Conservation (phyloP, 2,113 vertebrate species). For the Epinephelus lanceolatus region DNA sequence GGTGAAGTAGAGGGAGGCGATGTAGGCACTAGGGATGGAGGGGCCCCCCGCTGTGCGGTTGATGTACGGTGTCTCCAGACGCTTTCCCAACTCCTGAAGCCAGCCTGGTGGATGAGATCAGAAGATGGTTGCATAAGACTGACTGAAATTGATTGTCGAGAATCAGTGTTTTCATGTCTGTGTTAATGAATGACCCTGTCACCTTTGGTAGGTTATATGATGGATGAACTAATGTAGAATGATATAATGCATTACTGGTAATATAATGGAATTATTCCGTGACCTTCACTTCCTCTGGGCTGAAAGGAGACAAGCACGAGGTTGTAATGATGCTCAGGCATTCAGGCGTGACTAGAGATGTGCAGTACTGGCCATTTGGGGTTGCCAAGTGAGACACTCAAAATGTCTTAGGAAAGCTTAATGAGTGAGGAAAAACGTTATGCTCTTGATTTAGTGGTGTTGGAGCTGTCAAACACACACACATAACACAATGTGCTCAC, state of each 20-base stretch:
- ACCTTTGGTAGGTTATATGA: not conserved
- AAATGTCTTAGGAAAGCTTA: not conserved
- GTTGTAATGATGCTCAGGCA: conserved; percentile 29
- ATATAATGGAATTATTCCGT: conserved; percentile 38
- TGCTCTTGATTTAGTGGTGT: not conserved
- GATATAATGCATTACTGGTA: conserved; percentile 25
- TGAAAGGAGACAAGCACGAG: conserved; percentile 4
- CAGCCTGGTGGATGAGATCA: conserved; percentile 85
- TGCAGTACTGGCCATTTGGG: not conserved
- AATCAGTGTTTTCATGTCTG: too few species aligned
- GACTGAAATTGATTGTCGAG: too few species aligned
- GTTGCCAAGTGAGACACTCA: conserved; percentile 3
- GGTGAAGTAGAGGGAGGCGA: conserved; percentile 97
- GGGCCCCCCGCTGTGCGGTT: conserved; percentile 92
- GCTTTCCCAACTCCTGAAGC: conserved; percentile 95
- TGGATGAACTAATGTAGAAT: conserved; percentile 22
- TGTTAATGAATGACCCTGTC: not conserved
- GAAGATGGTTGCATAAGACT: not conserved
- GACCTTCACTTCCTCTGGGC: conserved; percentile 46
- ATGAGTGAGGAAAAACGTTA: not conserved
- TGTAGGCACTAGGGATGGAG: conserved; percentile 92
- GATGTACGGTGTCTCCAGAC: conserved; percentile 92
- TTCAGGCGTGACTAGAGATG: conserved; percentile 9
- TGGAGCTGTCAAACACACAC: not conserved
- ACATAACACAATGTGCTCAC: conserved; percentile 81